Base-by-base conservation (phyloP, 2,888 invertebrate genomes). In the Tanytarsus gracilentus region DNA sequence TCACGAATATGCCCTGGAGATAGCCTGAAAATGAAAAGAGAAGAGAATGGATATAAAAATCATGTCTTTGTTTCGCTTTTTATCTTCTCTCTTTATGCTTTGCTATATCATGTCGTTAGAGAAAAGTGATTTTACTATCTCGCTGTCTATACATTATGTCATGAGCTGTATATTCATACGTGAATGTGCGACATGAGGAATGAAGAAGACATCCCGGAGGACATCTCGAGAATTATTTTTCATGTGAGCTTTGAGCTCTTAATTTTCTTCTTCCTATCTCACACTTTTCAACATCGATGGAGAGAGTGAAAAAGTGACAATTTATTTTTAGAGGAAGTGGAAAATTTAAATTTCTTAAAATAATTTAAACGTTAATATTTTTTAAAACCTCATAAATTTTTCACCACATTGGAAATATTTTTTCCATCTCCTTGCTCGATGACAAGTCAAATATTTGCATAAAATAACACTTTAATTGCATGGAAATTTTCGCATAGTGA, bases 161-260 rank as follows among this genome's bases (percentile, higher is more conserved):
- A n/a, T n/a, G n/a, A n/a, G n/a, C n/a, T n/a, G n/a, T n/a, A n/a
- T n/a, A n/a, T n/a, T n/a, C n/a, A n/a, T n/a, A n/a, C n/a, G n/a
- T n/a, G n/a, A n/a, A n/a, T n/a, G n/a, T n/a, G n/a, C n/a, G n/a
- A 51, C 9, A 52, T 23, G 44, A 18, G 21, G n/a, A 9, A n/a
- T 39, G 26, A 36, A n/a, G 39, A 55, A 55, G 39, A 55, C 40
- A 40, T 55, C 55, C 55, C 40, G n/a, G 7, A 39, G 40, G 55
- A 26, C 18, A 40, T 27, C 33, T 27, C 5, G 27, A 33, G 55
- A 55, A 40, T 55, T 55, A 55, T 55, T 33, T 55, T 40, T 55
- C 55, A 55, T 55, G 55, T 55, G 55, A 55, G 55, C 55, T 55
- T 55, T 55, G 55, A 52, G 52, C 52, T 33, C 55, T 55, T 55